Base-by-base conservation (phyloP, 2,797 vertebrate species). In the Notoglanidium macrostoma region DNA sequence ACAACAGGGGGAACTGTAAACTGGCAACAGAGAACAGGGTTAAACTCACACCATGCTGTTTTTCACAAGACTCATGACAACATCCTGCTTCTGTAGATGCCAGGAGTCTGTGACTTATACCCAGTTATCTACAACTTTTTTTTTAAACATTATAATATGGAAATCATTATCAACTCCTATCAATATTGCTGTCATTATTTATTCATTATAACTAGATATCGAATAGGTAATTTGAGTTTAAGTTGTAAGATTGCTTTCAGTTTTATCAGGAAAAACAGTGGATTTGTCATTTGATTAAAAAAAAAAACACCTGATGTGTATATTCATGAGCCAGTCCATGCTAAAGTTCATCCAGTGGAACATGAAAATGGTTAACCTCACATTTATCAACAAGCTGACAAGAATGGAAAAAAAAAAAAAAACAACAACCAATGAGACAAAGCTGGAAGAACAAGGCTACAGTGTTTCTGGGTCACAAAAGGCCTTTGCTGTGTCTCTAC, bases 401-500 rank as follows among this genome's bases (percentile, higher is more conserved):
- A 82, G 73, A 84, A 79, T 67, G 5, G 79, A 54, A 73, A 78
- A 72, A 54, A 46, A 82, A 19, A 44, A 10, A 29, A 78, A 32
- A 55, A 19, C 2, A 32, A 55, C 2, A 51, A n/a, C 12, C 44
- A 5, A 63, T 72, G 21, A 88, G 84, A 80, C 82, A 84, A 83
- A 88, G 57, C 49, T 68, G 57, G 3, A 80, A 87, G 78, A 61
- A 65, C 26, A 81, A 84, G 65, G 49, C 46, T 68, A 21, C 32
- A 35, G 68, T 54, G 68, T 74, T 35, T 54, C 76, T 84, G 86
- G 87, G 87, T 87, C 85, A 89, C 26, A 11, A 46, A 49, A 67
- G 74, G 57, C 68, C 46, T 87, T 84, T 72, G 83, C 44, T 68
- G 57, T 77, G 87, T 74, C 87, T 88, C 73, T 82, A 87, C 78